phyloP scores from a whole-genome alignment of 2,113 vertebrate species.

The Muntiacus reevesi region DNA sequence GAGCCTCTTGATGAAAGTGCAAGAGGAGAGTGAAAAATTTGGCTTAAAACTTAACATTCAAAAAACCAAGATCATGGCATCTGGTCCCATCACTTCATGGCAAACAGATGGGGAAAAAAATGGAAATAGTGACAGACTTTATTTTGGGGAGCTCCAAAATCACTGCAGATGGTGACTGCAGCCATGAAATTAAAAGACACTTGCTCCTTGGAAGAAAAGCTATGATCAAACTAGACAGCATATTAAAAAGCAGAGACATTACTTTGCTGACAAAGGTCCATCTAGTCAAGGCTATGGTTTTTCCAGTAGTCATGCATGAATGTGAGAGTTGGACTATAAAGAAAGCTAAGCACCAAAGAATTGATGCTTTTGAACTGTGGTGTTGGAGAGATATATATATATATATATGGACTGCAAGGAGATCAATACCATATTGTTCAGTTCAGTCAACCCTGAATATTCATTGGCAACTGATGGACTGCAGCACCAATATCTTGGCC shows the following conservation, averaged over 20 bases:
- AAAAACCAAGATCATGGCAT: neutral
- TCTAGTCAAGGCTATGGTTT: neutral
- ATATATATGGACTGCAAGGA: neutral
- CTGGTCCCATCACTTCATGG: neutral
- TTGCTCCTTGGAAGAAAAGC: neutral
- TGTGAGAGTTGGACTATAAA: neutral
- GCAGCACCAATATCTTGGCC: neutral
- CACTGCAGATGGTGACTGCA: neutral
- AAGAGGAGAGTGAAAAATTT: neutral
- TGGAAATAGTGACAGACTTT: neutral
- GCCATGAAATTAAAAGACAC: neutral
- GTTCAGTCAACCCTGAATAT: neutral
- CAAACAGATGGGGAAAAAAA: neutral
- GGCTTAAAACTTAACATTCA: neutral
- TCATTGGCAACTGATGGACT: neutral
- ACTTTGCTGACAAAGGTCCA: neutral
- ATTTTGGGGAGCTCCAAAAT: neutral
- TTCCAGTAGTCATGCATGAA: neutral
- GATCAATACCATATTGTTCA: too few relatives aligned
- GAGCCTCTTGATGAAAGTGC: neutral
- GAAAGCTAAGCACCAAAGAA: neutral
- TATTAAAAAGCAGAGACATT: neutral
- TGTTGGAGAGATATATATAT: too few relatives aligned
- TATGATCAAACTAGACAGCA: neutral
- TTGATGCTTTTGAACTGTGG: neutral